Evolutionary conservation across 2,888 invertebrate species (phyloP).

Genomic region (Drosophila greeni): DNA sequence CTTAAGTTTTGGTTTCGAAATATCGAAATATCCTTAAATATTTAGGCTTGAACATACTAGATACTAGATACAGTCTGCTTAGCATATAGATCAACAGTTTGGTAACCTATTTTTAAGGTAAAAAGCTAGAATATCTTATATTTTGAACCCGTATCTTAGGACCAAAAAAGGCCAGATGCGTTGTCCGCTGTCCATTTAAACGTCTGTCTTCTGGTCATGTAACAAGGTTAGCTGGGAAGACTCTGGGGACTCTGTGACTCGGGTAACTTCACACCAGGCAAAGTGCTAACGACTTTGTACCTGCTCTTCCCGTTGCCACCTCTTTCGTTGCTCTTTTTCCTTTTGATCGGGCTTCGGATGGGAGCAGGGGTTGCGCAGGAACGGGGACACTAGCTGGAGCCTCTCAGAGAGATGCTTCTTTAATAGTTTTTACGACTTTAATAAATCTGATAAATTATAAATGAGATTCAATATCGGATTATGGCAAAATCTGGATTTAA

Average conservation of each 20-base stretch:
- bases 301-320: slow-evolving; percentile 43
- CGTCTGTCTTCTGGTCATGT: slow-evolving; percentile 34
- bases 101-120: not conserved
- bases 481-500: too few relatives aligned
- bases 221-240: slow-evolving; percentile 23
- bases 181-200: slow-evolving; percentile 43
- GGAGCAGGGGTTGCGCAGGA: slow-evolving; percentile 12
- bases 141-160: not conserved
- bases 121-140: not conserved
- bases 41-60: not conserved
- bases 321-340: slow-evolving; percentile 2
- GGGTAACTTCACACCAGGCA: slow-evolving; percentile 64
- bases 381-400: slow-evolving; percentile 40
- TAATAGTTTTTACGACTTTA: too few relatives aligned
- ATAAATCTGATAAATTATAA: too few relatives aligned
- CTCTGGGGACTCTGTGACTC: slow-evolving; percentile 43
- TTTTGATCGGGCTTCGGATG: slow-evolving; percentile 13
- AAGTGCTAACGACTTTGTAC: slow-evolving; percentile 72
- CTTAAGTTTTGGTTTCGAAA: not conserved
- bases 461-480: too few relatives aligned
- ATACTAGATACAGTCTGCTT: not conserved
- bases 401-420: too few relatives aligned
- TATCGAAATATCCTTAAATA: not conserved
- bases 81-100: too few relatives aligned
- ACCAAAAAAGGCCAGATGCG: slow-evolving; percentile 1